Percentiles rank a stretch among this genome's conserved stretches.
Conservation (phyloP, 2,797 vertebrate genomes). For the Amphiprion clarkii region DNA sequence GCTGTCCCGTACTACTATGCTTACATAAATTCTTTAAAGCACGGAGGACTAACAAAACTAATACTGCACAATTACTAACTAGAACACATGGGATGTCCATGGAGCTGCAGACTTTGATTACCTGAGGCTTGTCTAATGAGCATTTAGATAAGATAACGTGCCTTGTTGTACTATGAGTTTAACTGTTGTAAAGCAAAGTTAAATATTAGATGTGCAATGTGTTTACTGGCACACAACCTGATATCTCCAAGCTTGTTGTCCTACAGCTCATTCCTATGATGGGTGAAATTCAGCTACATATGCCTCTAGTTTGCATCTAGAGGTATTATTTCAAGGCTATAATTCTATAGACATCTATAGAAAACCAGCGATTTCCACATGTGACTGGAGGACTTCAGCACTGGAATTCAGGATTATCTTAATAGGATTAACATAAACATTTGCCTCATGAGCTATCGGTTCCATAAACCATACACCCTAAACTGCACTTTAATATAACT, state of each 20-base stretch:
- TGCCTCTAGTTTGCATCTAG: conserved; percentile 2
- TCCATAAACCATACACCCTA: conserved; percentile 10
- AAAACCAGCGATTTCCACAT: conserved; percentile 30
- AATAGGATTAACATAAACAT: conserved; percentile 80
- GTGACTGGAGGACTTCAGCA: conserved; percentile 43
- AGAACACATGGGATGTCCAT: background rate
- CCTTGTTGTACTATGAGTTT: conserved; percentile 12
- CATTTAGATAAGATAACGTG: conserved; percentile 21
- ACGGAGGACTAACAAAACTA: conserved; percentile 58
- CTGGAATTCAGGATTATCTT: conserved; percentile 77
- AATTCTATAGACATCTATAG: background rate
- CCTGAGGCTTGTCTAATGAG: conserved; percentile 41
- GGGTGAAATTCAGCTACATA: background rate
- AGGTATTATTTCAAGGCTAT: background rate
- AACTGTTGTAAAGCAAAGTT: background rate
- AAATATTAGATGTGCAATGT: conserved; percentile 9
- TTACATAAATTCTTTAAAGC: conserved; percentile 14
- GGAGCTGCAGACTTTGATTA: conserved; percentile 5
- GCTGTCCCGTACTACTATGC: conserved; percentile 21
- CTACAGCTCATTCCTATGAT: background rate
- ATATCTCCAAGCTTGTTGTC: conserved; percentile 6
- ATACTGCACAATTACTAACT: conserved; percentile 48
- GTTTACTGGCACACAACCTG: background rate
- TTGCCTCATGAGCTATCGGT: conserved; percentile 50
- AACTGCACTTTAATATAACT: background rate